Evolutionary conservation across 2,888 invertebrate genomes (phyloP), one percentile per base, ranked within the genome.

Genomic region (Eugnorisma glareosa): DNA sequence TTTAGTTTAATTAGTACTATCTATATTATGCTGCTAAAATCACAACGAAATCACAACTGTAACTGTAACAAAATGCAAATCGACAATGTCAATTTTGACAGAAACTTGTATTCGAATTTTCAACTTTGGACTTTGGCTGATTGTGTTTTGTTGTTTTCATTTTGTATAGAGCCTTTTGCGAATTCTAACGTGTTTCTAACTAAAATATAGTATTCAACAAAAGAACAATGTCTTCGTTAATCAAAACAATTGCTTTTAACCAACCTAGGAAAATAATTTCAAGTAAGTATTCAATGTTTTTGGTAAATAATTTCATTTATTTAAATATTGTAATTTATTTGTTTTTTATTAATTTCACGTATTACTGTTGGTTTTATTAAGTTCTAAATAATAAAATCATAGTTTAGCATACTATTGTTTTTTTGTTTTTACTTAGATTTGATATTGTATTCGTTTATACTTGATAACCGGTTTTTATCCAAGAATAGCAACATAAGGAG

Each of bases 171-270:
- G 63, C 2, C 37, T n/a, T 51, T 71, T 57, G 5, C 0, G 4
- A n/a, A 57, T 43, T 48, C 1, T 24, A 18, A 61, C 64, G 59
- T 74, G 51, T 1, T 67, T 67, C 24, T 67, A 54, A 63, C n/a
- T 31, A 28, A 73, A 73, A 35, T 28, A 67, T 18, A 59, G 11
- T 21, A 67, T 51, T 68, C 1, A 24, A 57, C 7, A 40, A 66
- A 63, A 59, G 10, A 77, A 69, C 5, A 67, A 91, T 93, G 92
- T 69, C 87, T 78, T 88, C 87, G 3, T 74, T 92, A 77, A 77
- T 90, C 54, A 93, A 90, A 89, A 89, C 88, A 71, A 77, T 92
- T 70, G 79, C 82, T 73, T 86, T 85, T 48, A 86, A 83, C 74
- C 90, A 90, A 79, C 83, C 89, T n/a, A 89, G 77, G 67, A 89